Conservation (phyloP, 2,113 vertebrate genomes). For the Corythaeola cristata region DNA sequence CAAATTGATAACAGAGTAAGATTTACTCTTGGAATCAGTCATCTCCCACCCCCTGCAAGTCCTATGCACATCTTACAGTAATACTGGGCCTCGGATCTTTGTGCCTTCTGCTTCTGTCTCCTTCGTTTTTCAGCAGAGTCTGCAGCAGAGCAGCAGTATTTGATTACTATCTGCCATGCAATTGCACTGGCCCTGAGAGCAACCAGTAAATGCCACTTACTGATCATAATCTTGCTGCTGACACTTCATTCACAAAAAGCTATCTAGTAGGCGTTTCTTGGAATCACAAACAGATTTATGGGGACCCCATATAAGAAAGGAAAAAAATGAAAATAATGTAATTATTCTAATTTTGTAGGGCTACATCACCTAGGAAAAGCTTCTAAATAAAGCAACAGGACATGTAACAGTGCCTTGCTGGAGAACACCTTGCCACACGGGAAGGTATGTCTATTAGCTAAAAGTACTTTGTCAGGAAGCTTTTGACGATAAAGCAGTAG, state of each 20-base stretch:
- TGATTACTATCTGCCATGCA: conserved; percentile 2
- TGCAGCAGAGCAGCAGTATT: not conserved
- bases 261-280: not conserved
- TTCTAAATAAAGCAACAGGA: not conserved
- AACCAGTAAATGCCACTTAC: not conserved
- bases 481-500: not conserved
- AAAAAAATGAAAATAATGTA: not conserved
- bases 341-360: not conserved
- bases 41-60: not conserved
- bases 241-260: not conserved
- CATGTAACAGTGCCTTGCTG: not conserved
- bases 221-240: not conserved
- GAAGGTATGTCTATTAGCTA: not conserved
- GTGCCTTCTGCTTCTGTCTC: not conserved
- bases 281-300: not conserved
- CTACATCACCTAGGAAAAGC: not conserved
- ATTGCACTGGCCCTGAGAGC: not conserved
- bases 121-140: not conserved
- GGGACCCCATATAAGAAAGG: not conserved
- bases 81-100: not conserved
- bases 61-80: not conserved
- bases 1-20: not conserved
- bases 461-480: not conserved
- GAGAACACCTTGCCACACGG: not conserved
- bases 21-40: not conserved